Evolutionary conservation across 1,140 invertebrate species (phyloP).

Genomic region (Ostrea denselamellosa): DNA sequence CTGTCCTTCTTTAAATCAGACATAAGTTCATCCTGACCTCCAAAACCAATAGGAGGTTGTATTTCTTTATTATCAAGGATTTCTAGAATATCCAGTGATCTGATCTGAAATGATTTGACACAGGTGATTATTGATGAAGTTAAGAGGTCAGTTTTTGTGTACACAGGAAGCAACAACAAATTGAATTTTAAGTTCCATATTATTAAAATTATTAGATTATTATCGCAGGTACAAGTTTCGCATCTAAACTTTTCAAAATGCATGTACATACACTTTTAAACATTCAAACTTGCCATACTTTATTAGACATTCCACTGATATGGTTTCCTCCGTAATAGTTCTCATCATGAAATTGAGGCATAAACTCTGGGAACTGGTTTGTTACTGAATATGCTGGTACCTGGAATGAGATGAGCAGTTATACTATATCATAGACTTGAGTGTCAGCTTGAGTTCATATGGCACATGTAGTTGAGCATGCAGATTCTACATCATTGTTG

Average conservation of each 20-base stretch:
- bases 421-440: too few relatives aligned
- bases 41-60: not conserved
- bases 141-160: too few relatives aligned
- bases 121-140: too few relatives aligned
- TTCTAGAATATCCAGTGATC: slow-evolving; percentile 19
- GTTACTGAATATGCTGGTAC: not conserved
- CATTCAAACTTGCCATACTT: slow-evolving; percentile 5
- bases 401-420: not conserved
- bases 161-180: too few relatives aligned
- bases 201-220: too few relatives aligned
- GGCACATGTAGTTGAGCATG: too few relatives aligned
- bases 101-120: not conserved
- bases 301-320: slow-evolving; percentile 10
- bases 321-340: not conserved
- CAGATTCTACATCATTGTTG: too few relatives aligned
- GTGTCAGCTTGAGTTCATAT: too few relatives aligned
- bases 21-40: not conserved
- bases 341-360: slow-evolving; percentile 12
- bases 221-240: too few relatives aligned
- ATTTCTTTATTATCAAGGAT: not conserved
- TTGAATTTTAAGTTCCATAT: too few relatives aligned
- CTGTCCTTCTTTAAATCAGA: not conserved
- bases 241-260: too few relatives aligned
- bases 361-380: not conserved
- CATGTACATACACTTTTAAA: not conserved